These are phyloP conservation scores for Nipponia nippon DNA, from an alignment of 2,113 vertebrate species.

Conservation along the genomic window DNA sequence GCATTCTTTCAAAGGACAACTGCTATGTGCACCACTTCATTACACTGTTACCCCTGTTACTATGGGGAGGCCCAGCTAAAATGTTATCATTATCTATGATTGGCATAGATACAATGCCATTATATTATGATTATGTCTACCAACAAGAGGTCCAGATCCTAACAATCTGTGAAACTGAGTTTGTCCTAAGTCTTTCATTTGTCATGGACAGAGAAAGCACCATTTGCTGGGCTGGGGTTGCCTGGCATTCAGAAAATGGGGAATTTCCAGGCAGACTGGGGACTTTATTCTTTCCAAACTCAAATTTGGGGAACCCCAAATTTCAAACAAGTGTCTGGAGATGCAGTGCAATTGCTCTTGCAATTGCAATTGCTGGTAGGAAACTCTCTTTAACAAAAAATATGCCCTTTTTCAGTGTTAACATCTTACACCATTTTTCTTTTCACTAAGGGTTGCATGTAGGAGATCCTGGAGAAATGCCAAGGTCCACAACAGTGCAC, in stretches of 20 bases:
- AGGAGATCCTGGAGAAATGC: not conserved
- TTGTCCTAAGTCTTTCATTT: not conserved
- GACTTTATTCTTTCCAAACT: not conserved
- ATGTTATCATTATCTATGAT: not conserved
- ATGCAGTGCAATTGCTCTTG: not conserved
- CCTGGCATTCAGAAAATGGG: not conserved
- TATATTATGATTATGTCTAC: not conserved
- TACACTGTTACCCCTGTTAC: not conserved
- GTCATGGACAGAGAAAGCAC: not conserved
- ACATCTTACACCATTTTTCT: not conserved
- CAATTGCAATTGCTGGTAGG: too few species aligned
- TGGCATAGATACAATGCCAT: not conserved
- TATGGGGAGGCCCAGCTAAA: not conserved
- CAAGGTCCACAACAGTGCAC: not conserved
- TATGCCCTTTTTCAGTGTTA: not conserved
- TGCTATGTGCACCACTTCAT: not conserved
- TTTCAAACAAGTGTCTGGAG: not conserved
- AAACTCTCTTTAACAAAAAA: not conserved
- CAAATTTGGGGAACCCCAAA: not conserved
- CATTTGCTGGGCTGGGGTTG: not conserved
- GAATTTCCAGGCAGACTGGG: not conserved
- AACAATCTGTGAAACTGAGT: not conserved
- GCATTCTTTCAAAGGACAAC: not conserved
- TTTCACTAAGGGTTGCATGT: not conserved
- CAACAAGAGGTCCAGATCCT: not conserved